These are phyloP conservation scores for Helicoverpa zea DNA, from an alignment of 1,140 invertebrate genomes.

Conservation along the genomic window DNA sequence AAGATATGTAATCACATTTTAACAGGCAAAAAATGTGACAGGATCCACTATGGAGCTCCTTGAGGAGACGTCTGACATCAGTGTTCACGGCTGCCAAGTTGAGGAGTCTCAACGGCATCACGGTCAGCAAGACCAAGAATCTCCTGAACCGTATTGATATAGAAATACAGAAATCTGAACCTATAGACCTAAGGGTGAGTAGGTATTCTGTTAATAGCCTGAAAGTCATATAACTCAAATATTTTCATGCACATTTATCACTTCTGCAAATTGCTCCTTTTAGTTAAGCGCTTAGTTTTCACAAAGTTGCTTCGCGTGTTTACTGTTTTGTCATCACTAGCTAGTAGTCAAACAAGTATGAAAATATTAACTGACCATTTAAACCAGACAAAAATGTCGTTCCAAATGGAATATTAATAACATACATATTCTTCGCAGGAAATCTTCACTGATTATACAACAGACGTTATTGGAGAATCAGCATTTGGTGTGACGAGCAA, in stretches of 20 bases:
- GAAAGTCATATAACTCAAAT: background rate
- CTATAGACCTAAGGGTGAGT: constrained; percentile 61
- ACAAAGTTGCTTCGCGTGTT: no score
- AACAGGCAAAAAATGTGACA: no score
- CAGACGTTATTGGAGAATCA: constrained; percentile 86
- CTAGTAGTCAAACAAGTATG: no score
- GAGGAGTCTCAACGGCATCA: constrained; percentile 39
- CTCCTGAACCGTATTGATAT: constrained; percentile 43
- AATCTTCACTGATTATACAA: constrained; percentile 82
- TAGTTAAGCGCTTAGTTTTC: no score
- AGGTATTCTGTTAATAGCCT: background rate
- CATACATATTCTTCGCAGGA: constrained; percentile 58
- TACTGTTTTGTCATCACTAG: no score
- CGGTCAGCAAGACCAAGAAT: constrained; percentile 23
- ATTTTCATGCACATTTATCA: no score
- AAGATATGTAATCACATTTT: no score
- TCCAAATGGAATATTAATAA: no score
- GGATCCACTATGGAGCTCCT: constrained; percentile 54
- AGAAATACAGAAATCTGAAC: constrained; percentile 26
- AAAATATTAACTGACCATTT: no score
- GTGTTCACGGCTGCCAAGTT: constrained; percentile 57
- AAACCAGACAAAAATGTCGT: no score
- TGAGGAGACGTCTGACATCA: constrained; percentile 48
- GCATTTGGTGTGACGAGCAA: constrained; percentile 87
- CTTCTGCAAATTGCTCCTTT: no score